Percentiles rank a stretch among this genome's conserved stretches.
These are phyloP conservation scores for Oriolus oriolus DNA, from an alignment of 2,113 vertebrate genomes.

Conservation along the genomic window DNA sequence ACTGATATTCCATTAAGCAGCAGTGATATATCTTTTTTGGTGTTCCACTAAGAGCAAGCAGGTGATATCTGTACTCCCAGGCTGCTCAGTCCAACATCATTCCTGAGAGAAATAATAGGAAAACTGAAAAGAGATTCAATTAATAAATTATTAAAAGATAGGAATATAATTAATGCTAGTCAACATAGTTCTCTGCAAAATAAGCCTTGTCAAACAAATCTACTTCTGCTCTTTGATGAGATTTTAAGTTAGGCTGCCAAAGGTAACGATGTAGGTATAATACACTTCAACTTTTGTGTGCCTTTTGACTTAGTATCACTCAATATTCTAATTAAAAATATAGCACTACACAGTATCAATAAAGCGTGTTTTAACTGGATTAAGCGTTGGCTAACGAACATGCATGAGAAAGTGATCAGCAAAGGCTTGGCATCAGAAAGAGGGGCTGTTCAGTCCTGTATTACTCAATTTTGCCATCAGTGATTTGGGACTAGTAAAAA, in stretches of 20 bases:
- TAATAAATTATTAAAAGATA: conserved; percentile 58
- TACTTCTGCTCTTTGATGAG: conserved; percentile 46
- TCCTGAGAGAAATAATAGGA: neutral
- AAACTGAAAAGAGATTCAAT: conserved; percentile 36
- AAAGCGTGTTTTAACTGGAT: neutral
- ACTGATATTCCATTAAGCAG: neutral
- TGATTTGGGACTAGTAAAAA: neutral
- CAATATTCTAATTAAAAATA: conserved; percentile 56
- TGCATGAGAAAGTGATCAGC: neutral
- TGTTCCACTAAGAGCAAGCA: neutral
- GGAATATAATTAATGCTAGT: conserved; percentile 53
- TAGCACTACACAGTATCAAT: conserved; percentile 31
- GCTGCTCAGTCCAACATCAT: neutral
- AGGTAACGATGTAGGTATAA: conserved; percentile 32
- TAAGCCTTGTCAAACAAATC: conserved; percentile 62
- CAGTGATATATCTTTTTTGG: neutral
- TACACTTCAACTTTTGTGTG: conserved; percentile 23
- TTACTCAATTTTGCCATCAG: neutral
- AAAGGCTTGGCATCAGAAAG: neutral
- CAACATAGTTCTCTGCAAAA: conserved; percentile 48
- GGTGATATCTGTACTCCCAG: neutral
- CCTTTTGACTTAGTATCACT: conserved; percentile 26
- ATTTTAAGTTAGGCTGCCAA: conserved; percentile 25
- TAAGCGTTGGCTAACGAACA: neutral
- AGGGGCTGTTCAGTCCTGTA: neutral